Percentiles rank a stretch among this genome's conserved stretches.
phyloP scores from a whole-genome alignment of 2,797 vertebrate genomes.

The Ammospiza maritima region DNA sequence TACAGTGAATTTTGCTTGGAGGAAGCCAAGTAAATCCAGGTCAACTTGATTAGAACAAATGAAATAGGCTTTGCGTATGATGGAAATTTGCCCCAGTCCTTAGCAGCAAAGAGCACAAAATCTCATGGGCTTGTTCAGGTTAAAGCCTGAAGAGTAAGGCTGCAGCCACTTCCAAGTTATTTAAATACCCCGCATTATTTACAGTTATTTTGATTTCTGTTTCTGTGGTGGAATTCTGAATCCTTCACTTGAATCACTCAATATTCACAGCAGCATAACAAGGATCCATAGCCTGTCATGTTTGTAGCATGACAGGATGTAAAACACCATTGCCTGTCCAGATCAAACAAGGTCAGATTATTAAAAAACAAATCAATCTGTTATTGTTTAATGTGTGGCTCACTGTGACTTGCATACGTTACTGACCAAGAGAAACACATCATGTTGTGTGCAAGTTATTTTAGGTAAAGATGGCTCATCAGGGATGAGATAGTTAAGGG shows the following conservation, averaged over 20 bases:
- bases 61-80: not conserved
- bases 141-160: not conserved
- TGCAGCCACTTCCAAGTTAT: not conserved
- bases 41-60: slow-evolving; percentile 54
- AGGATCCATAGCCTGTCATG: not conserved
- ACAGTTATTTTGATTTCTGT: not conserved
- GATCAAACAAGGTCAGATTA: slow-evolving; percentile 47
- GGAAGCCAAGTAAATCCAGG: slow-evolving; percentile 54
- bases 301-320: not conserved
- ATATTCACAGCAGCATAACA: not conserved
- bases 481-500: not conserved
- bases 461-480: not conserved
- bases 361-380: slow-evolving; percentile 60
- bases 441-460: not conserved
- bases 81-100: not conserved
- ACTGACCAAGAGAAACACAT: not conserved
- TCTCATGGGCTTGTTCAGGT: not conserved
- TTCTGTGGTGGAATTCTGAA: not conserved
- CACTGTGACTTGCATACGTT: not conserved
- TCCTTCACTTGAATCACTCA: not conserved
- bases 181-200: not conserved
- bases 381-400: slow-evolving; percentile 21
- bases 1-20: slow-evolving; percentile 48
- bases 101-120: slow-evolving; percentile 9
- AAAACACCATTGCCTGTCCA: slow-evolving; percentile 13